A percentile compares a stretch with the other conserved stretches of the same genome.
phyloP scores from a whole-genome alignment of 1,140 invertebrate species.

The Philotrypesis tridentata region DNA sequence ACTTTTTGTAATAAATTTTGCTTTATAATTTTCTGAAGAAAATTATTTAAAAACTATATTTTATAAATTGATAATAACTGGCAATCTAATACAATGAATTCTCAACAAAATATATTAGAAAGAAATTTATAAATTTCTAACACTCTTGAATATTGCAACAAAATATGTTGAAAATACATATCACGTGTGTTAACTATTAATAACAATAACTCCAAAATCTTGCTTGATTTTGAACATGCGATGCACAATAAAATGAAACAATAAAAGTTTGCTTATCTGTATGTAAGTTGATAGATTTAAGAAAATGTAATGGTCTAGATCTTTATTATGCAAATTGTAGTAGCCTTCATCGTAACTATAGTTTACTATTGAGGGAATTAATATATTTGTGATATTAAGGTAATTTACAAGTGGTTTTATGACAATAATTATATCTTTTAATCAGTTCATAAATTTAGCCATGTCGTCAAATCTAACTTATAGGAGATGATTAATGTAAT shows the following conservation, averaged over 20 bases:
- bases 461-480: no score
- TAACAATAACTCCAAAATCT: slow-evolving; percentile 10
- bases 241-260: background rate
- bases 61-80: slow-evolving; percentile 38
- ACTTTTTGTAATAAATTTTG: slow-evolving; percentile 33
- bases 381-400: no score
- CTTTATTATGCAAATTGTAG: slow-evolving; percentile 23
- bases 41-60: slow-evolving; percentile 39
- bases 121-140: slow-evolving; percentile 3
- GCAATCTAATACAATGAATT: slow-evolving; percentile 26
- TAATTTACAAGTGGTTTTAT: no score
- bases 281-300: background rate
- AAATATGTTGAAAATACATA: background rate
- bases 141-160: background rate
- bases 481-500: no score
- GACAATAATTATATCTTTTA: no score
- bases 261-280: background rate
- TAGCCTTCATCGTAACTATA: no score
- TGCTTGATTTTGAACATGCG: background rate
- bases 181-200: no score
- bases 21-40: slow-evolving; percentile 27
- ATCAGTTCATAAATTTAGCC: no score
- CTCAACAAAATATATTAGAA: slow-evolving; percentile 6
- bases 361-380: no score
- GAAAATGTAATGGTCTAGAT: background rate